Evolutionary conservation across 2,797 vertebrate genomes (phyloP), one percentile per base, ranked within the genome.

Genomic region (Acanthurus lineatus): DNA sequence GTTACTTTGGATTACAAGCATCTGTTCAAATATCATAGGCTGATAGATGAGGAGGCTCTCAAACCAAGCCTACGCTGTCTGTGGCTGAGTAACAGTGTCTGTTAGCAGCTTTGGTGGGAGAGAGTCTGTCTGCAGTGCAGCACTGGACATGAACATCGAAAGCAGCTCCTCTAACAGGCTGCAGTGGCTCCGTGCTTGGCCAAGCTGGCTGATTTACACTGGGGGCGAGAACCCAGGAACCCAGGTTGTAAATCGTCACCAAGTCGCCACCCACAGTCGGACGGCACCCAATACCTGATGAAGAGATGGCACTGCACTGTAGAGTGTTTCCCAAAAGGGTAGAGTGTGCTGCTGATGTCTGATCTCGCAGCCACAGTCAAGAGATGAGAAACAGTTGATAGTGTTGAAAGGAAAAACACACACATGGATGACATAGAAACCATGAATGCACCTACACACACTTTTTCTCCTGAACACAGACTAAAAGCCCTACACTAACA

Each of bases 41-140:
- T 2, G 76, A 88, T 54, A 82, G 49, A 79, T 71, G 69, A 81
- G 77, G 86, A 85, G 89, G 60, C 87, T 83, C 81, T 87, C 73
- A 38, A 58, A 68, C 54, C 51, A 51, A 86, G 70, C 87, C 85
- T 80, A 79, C 77, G 51, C 82, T 68, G 85, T 86, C 77, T 91
- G 84, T 77, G 77, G 73, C 82, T 75, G 79, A 88, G 76, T 70
- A 78, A 56, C 79, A 9, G 49, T 53, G 73, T 59, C 75, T 86
- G 69, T 74, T 64, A 56, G 28, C 66, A 71, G 73, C 76, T 67
- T 79, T 69, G 79, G 74, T 68, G 66, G 53, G 79, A 69, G 76
- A 69, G 84, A 83, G 58, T 73, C 71, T 85, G 80, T 89, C 92
- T 92, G 92, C 92, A 93, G 90, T 94, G 94, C 93, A 93, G 92